Conservation (phyloP, 2,797 vertebrate genomes). For the Hemibagrus guttatus region DNA sequence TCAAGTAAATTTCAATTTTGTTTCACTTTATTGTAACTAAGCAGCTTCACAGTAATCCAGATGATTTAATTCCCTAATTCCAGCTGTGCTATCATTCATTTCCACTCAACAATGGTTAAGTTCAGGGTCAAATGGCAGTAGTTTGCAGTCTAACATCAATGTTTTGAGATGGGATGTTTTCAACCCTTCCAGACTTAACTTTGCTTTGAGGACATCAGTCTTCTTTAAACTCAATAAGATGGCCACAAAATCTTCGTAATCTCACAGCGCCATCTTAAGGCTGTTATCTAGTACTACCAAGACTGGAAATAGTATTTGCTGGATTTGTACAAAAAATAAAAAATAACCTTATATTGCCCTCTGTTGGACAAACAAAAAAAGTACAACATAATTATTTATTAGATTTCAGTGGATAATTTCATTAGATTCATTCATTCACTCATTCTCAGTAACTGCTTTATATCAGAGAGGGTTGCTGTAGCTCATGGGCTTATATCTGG, state of each 20-base stretch:
- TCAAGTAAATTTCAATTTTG: not conserved
- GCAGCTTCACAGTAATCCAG: not conserved
- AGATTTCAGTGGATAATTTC: not conserved
- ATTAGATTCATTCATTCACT: not conserved
- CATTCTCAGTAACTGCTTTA: not conserved
- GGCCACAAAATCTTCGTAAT: not conserved
- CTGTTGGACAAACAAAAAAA: conserved; percentile 46
- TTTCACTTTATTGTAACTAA: not conserved
- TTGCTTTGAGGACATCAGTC: not conserved
- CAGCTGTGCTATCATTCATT: not conserved
- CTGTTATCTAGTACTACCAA: not conserved
- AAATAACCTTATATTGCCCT: conserved; percentile 53
- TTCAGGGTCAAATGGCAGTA: not conserved
- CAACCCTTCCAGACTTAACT: not conserved
- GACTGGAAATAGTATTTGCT: not conserved
- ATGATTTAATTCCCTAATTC: not conserved
- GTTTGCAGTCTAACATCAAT: not conserved
- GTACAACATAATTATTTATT: not conserved
- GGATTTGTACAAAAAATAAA: not conserved
- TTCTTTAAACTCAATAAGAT: not conserved
- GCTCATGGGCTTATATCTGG: not conserved
- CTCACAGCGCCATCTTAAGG: conserved; percentile 27
- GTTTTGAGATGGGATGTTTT: not conserved
- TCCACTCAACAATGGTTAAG: not conserved
- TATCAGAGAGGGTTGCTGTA: not conserved